These are phyloP conservation scores for Bergia sp. DNA, from an alignment of 92 coral and sea anemone genomes.

Conservation along the genomic window DNA sequence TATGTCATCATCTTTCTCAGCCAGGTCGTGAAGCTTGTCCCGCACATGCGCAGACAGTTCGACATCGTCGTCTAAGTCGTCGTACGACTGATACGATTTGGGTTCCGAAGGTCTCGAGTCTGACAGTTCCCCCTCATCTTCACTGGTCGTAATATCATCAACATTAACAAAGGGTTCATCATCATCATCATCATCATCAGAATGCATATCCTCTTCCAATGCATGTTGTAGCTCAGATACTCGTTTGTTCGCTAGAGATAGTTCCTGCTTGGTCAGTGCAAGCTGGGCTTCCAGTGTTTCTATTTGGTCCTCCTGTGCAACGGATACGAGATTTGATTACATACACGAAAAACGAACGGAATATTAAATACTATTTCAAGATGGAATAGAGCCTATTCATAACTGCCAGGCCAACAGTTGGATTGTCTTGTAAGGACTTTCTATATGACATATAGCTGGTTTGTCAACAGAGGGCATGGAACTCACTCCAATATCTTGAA, in stretches of 20 bases:
- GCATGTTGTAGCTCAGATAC: slow-evolving; percentile 93
- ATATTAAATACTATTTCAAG: no score
- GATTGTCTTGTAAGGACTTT: no score
- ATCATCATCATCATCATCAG: slow-evolving; percentile 84
- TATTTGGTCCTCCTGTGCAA: slow-evolving; percentile 79
- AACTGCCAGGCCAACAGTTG: no score
- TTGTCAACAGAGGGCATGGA: no score
- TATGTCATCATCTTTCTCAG: slow-evolving; percentile 36
- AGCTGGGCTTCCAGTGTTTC: slow-evolving; percentile 81
- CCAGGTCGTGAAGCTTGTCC: slow-evolving; percentile 37
- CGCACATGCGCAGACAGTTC: slow-evolving; percentile 49
- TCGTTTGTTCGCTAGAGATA: slow-evolving; percentile 84
- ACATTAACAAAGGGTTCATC: slow-evolving; percentile 54
- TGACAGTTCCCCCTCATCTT: slow-evolving; percentile 67
- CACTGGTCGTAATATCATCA: slow-evolving; percentile 44
- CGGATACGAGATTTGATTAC: background rate
- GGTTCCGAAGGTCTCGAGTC: slow-evolving; percentile 91
- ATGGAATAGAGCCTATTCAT: no score
- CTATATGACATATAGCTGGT: no score
- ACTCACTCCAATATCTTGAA: no score
- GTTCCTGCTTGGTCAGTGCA: slow-evolving; percentile 85
- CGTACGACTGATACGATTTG: slow-evolving; percentile 93
- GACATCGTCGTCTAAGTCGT: slow-evolving; percentile 81
- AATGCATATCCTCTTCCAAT: slow-evolving; percentile 88
- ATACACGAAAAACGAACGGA: background rate